phyloP scores from a whole-genome alignment of 2,797 vertebrate species.

The Astyanax mexicanus region DNA sequence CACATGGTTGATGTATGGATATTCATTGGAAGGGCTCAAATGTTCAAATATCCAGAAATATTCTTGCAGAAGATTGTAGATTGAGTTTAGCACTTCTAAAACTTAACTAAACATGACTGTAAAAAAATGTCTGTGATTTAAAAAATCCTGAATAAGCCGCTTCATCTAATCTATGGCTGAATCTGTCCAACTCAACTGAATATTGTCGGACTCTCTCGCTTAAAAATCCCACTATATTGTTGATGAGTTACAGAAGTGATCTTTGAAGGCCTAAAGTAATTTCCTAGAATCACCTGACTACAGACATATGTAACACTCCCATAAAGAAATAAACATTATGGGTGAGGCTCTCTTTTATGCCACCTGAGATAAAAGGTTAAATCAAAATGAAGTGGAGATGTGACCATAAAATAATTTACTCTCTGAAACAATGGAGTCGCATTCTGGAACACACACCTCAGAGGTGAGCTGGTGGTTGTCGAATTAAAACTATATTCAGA shows the following conservation, averaged over 20 bases:
- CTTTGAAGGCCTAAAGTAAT: constrained; percentile 26
- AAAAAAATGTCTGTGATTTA: too few relatives aligned
- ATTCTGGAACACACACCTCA: background rate
- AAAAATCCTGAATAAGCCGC: too few relatives aligned
- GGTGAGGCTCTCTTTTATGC: constrained; percentile 12
- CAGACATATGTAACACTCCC: constrained; percentile 26
- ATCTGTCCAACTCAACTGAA: too few relatives aligned
- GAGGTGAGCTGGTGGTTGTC: background rate
- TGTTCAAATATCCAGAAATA: too few relatives aligned
- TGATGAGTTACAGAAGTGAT: background rate
- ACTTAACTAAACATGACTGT: too few relatives aligned
- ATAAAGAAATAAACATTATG: constrained; percentile 68
- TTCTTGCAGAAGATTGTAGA: too few relatives aligned
- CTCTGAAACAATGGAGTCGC: background rate
- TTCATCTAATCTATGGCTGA: too few relatives aligned
- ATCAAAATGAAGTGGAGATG: background rate
- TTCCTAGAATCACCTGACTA: constrained; percentile 1
- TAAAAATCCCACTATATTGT: background rate
- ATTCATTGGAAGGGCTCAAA: too few relatives aligned
- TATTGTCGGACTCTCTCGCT: background rate
- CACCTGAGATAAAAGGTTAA: constrained; percentile 14
- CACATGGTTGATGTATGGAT: too few relatives aligned
- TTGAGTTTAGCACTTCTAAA: too few relatives aligned
- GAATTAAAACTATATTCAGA: background rate
- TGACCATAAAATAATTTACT: constrained; percentile 1